Percentiles rank a stretch among this genome's conserved stretches.
phyloP scores from a whole-genome alignment of 2,797 vertebrate species.

The Sebastes diploproa region DNA sequence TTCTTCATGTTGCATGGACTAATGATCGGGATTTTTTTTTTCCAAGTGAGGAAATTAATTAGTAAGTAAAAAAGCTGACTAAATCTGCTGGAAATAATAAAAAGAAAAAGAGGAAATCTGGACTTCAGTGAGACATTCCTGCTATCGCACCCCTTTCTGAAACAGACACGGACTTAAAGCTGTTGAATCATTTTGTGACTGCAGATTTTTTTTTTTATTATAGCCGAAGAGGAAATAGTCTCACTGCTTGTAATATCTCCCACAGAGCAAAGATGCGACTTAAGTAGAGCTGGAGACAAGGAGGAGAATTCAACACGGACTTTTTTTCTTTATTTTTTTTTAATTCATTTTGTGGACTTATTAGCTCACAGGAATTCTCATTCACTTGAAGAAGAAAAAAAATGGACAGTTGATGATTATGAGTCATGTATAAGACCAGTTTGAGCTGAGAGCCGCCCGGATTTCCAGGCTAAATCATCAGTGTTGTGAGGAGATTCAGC shows the following conservation, averaged over 20 bases:
- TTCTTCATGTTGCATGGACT: slow-evolving; percentile 62
- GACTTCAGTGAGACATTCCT: slow-evolving; percentile 71
- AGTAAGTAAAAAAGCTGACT: slow-evolving; percentile 68
- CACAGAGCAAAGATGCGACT: slow-evolving; percentile 60
- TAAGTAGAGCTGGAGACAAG: slow-evolving; percentile 54
- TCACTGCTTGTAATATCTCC: slow-evolving; percentile 40
- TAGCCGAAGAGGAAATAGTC: slow-evolving; percentile 53
- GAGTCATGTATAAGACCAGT: slow-evolving; percentile 60
- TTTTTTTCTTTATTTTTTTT: slow-evolving; percentile 25
- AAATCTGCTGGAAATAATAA: slow-evolving; percentile 75
- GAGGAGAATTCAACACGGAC: slow-evolving; percentile 64
- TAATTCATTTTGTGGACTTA: slow-evolving; percentile 55
- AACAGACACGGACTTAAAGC: slow-evolving; percentile 66
- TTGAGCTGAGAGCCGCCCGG: slow-evolving; percentile 65
- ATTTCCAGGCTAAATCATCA: slow-evolving; percentile 68
- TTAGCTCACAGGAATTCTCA: slow-evolving; percentile 52
- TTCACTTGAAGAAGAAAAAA: slow-evolving; percentile 57
- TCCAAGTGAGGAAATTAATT: slow-evolving; percentile 74
- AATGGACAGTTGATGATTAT: slow-evolving; percentile 74
- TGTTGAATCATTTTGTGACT: slow-evolving; percentile 64
- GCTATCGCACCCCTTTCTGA: slow-evolving; percentile 55
- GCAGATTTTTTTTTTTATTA: slow-evolving; percentile 44
- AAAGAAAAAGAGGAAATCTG: slow-evolving; percentile 65
- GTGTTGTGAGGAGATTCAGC: slow-evolving; percentile 71
- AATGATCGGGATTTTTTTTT: slow-evolving; percentile 64